Evolutionary conservation across 1,140 invertebrate species (phyloP), one percentile per base, ranked within the genome.

Genomic region (Ostrea denselamellosa): DNA sequence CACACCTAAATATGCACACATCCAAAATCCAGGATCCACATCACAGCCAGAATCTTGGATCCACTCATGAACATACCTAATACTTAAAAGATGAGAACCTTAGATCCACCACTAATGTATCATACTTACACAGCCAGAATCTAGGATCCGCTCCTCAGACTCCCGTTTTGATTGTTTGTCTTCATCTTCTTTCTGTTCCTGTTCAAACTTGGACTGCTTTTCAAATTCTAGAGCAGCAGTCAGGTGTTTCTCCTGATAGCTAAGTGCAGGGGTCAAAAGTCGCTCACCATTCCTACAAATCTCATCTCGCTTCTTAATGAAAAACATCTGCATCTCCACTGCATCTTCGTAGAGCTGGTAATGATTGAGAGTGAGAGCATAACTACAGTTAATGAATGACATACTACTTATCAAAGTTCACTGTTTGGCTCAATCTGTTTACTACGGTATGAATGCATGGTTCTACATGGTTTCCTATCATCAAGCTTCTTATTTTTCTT

Each of bases 281-380:
- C 97, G 95, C 90, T 97, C 97, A 5, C 97, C 97, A 92, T 96
- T 96, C 83, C 94, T 95, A 90, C 95, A 96, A 14, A 95, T 89
- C 83, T 95, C 95, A 92, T 96, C 97, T 82, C 97, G 91, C 81
- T 89, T 94, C 77, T 96, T 96, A 82, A 99, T 97, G 93, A 98
- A 99, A 95, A 97, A 98, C 0, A 97, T 96, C 93, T 99, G 98
- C 85, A 99, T 95, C 92, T 99, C 98, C 56, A 99, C 96, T 0
- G 98, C 97, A 94, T 99, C 98, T 94, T 99, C 98, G 95, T 99
- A 98, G 14, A 98, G 96, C 95, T 99, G 97, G 8, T 89, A 86
- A 58, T 10, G 12, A 62, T 25, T 51, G 14, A 34, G 17, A 53
- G 44, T 77, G 19, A 51, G 34, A 44, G 5, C 5, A 44, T 44